Evolutionary conservation across 2,888 invertebrate species (phyloP), one percentile per base, ranked within the genome.

Genomic region (Sericinus montela): DNA sequence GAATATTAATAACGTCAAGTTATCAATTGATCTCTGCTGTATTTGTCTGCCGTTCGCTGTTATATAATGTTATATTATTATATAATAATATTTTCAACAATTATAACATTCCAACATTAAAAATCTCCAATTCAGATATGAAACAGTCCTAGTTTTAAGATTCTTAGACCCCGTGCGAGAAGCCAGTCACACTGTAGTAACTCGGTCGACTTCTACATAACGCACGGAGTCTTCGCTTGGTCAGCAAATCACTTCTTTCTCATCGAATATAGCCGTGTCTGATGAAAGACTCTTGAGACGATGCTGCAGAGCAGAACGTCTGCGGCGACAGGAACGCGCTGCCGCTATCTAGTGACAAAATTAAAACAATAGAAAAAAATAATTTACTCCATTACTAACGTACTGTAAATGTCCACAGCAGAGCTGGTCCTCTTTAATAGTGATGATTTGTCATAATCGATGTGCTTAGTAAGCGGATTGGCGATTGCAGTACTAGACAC

Each of bases 161-260:
- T 46, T 35, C 4, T 11, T 16, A 80, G 87, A 87, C 87, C 78
- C 87, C 77, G 75, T 54, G 72, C 79, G 64, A 62, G 72, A 72
- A 70, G 65, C 58, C 69, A 89, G 92, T 96, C 95, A 96, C 91
- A 96, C 96, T 61, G 96, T 96, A 72, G 96, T 96, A 75, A 96
- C 96, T 57, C 96, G 92, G 80, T 96, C 96, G 66, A 96, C 93
- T 86, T 96, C 96, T 76, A 96, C 95, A 84, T 96, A 96, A 77
- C 95, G 94, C 90, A 95, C 96, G 93, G 96, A 95, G 94, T 95
- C 95, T 92, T 96, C 95, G 94, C 93, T 95, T 92, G 95, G 96
- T 96, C 96, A 96, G 96, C 96, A 95, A 92, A 96, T 95, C 89
- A 95, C 94, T 82, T 95, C 95, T 80, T 95, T 95, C 67, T 95